phyloP scores from a whole-genome alignment of 2,888 invertebrate genomes.

The Lasioglossum malachurum region DNA sequence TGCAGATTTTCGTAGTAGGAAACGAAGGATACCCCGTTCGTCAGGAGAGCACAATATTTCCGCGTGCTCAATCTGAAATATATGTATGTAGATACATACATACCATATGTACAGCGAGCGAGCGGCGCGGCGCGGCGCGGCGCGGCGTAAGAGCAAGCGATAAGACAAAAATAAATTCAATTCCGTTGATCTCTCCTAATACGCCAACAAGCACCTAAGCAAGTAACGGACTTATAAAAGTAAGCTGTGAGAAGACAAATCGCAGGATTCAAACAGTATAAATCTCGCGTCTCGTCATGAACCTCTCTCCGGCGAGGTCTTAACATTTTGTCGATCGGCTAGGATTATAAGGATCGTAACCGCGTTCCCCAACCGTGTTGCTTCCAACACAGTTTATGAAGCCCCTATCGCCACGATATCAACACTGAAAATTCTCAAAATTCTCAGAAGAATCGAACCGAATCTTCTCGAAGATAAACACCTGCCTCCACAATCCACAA shows the following conservation, averaged over 20 bases:
- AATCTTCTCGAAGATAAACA: neutral
- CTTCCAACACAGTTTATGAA: neutral
- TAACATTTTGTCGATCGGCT: conserved; percentile 37
- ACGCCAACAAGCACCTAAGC: conserved; percentile 53
- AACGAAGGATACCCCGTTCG: neutral
- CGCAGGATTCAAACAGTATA: conserved; percentile 52
- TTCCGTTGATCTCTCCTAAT: conserved; percentile 52
- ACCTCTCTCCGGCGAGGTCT: conserved; percentile 40
- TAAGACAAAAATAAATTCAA: conserved; percentile 48
- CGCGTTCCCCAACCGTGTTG: neutral
- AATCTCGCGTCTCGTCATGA: conserved; percentile 54
- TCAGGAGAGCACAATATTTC: neutral
- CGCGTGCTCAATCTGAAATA: neutral
- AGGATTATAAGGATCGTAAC: conserved; percentile 27
- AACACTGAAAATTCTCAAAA: neutral
- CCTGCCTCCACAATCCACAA: too few species aligned
- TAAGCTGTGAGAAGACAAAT: conserved; percentile 53
- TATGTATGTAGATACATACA: too few species aligned
- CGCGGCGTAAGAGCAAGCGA: neutral
- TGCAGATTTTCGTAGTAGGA: neutral
- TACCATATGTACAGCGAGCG: too few species aligned
- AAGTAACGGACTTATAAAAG: conserved; percentile 52
- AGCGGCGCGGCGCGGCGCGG: too few species aligned
- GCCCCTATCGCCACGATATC: neutral
- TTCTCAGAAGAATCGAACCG: neutral